Evolutionary conservation across 2,797 vertebrate species (phyloP), one percentile per base, ranked within the genome.

Genomic region (Myotis findleyi): DNA sequence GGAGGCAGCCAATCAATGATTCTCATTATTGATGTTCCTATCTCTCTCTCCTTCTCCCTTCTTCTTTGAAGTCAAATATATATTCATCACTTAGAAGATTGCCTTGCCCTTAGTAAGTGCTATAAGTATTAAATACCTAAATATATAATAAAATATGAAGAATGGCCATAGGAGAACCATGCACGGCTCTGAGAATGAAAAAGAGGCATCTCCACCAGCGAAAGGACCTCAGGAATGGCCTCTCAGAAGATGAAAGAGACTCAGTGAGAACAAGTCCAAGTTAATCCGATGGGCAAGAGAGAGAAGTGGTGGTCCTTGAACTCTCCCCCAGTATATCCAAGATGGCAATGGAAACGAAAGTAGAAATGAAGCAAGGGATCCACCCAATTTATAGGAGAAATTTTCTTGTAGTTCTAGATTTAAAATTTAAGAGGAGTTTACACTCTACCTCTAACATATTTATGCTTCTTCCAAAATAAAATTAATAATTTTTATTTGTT

Each of bases 391-490:
- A 41, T 21, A 82, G 44, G 38, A 49, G 33, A 76, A 33, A 47
- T 27, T 57, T 91, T 64, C 47, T 66, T 71, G 2, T 41, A 17
- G 51, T 57, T 90, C 23, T 77, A 66, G 27, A 27, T 77, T 90
- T 41, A 95, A 82, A 87, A 66, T 90, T 93, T 66, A 41, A 87
- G 27, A 86, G 17, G 7, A 83, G 55, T 75, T 93, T 77, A 71
- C 11, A 72, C 71, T 77, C 69, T 72, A 3, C 82, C 13, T 62
- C 38, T 95, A 76, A 49, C 36, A 57, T 77, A 66, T 66, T 77
- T 93, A 91, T 33, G 13, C 16, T 64, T 92, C 36, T 69, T 72
- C 41, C 21, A 89, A 82, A 81, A 73, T 53, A 81, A 89, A 93
- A 62, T 75, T 13, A 80, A 68, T 76, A 44, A 5, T 38, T 80